These are phyloP conservation scores for Drosophila merina DNA, from an alignment of 2,888 invertebrate species.

Conservation along the genomic window DNA sequence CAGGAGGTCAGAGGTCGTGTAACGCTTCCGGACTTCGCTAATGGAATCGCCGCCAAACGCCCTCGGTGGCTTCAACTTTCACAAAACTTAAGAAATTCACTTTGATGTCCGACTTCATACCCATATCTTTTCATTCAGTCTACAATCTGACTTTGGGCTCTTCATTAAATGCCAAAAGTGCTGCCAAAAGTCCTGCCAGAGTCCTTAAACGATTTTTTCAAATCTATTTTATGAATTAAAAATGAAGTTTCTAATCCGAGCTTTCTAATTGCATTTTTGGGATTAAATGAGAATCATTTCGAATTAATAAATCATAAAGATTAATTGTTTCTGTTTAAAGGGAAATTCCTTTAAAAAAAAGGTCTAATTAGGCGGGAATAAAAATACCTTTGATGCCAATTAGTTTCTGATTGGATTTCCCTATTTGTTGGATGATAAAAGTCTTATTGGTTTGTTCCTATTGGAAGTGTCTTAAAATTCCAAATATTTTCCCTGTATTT, in stretches of 20 bases:
- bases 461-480: no score
- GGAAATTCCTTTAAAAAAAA: neutral
- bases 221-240: neutral
- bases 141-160: neutral
- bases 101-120: conserved; percentile 1
- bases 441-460: no score
- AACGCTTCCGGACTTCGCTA: conserved; percentile 31
- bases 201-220: neutral
- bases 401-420: no score
- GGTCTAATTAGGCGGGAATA: no score
- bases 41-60: conserved; percentile 28
- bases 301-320: conserved; percentile 1
- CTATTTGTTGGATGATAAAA: no score
- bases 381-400: no score
- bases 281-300: neutral
- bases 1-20: conserved; percentile 27
- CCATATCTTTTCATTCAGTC: neutral
- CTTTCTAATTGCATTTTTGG: neutral
- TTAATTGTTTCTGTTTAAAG: neutral
- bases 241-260: neutral
- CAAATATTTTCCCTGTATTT: no score
- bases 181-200: no score
- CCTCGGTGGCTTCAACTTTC: conserved; percentile 4
- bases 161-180: neutral
- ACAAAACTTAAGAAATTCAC: conserved; percentile 4